Evolutionary conservation across 2,888 invertebrate genomes (phyloP).

Genomic region (Molorchus minor): DNA sequence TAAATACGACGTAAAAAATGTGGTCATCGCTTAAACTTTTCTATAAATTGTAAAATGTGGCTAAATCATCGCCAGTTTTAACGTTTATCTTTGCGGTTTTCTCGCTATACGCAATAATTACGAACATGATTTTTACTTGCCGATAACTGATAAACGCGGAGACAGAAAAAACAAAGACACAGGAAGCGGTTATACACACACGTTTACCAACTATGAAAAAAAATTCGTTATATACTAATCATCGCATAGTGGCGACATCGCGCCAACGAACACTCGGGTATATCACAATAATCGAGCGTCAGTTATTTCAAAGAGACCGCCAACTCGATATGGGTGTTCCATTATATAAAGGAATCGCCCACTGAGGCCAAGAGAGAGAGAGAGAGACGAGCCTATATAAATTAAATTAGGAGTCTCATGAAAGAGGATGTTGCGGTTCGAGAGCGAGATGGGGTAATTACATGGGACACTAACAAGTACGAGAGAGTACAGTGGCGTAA

Average conservation of each 20-base stretch:
- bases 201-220: constrained; percentile 15
- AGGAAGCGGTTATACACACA: constrained; percentile 25
- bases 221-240: constrained; percentile 14
- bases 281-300: constrained; percentile 55
- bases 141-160: not conserved
- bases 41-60: no score
- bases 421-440: constrained; percentile 16
- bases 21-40: no score
- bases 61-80: no score
- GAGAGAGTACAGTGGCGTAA: constrained; percentile 41
- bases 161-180: not conserved
- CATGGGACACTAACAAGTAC: constrained; percentile 57
- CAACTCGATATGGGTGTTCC: constrained; percentile 63
- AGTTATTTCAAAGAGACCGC: constrained; percentile 61
- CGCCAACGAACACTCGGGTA: constrained; percentile 32
- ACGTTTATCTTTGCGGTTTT: no score
- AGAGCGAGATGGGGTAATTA: constrained; percentile 52
- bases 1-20: no score
- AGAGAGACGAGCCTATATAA: constrained; percentile 36
- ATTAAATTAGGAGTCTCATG: constrained; percentile 38
- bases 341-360: constrained; percentile 59
- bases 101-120: no score
- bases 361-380: constrained; percentile 45
- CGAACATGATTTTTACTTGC: no score
- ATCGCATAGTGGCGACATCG: constrained; percentile 23